These are phyloP conservation scores for Colaptes auratus DNA, from an alignment of 2,113 vertebrate genomes.

Conservation along the genomic window DNA sequence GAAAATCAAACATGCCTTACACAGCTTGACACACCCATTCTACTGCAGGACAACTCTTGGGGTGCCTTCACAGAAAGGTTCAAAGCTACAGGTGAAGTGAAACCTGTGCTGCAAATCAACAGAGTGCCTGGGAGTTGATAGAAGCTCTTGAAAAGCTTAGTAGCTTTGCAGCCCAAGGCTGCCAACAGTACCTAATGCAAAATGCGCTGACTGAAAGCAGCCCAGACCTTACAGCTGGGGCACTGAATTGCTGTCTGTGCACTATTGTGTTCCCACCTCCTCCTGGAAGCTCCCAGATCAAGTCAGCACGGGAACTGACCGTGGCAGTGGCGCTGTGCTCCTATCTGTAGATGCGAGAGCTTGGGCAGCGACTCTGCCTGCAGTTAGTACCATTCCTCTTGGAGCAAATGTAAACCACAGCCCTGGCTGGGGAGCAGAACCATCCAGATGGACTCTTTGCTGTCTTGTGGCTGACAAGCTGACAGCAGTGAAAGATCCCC, in stretches of 20 bases:
- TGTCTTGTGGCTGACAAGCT: neutral
- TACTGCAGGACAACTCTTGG: neutral
- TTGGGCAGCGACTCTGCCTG: neutral
- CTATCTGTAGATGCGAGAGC: neutral
- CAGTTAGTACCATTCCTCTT: neutral
- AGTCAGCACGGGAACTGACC: neutral
- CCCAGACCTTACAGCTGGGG: neutral
- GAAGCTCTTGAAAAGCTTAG: conserved; percentile 3
- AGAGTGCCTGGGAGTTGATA: neutral
- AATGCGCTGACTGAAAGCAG: neutral
- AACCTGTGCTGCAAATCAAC: neutral
- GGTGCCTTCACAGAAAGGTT: neutral
- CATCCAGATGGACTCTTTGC: neutral
- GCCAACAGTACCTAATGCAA: neutral
- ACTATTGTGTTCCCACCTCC: neutral
- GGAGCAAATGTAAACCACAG: neutral
- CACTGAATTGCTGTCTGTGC: neutral
- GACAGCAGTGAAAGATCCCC: neutral
- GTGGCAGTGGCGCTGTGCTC: neutral
- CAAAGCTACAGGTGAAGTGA: accelerated
- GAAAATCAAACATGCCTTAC: conserved; percentile 6
- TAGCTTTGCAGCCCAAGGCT: neutral
- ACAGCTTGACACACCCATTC: neutral
- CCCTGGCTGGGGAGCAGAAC: neutral
- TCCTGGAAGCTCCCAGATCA: neutral